Percentiles rank a stretch among this genome's conserved stretches.
Evolutionary conservation across 2,113 vertebrate genomes (phyloP).

Genomic region (Sylvicapra grimmia): DNA sequence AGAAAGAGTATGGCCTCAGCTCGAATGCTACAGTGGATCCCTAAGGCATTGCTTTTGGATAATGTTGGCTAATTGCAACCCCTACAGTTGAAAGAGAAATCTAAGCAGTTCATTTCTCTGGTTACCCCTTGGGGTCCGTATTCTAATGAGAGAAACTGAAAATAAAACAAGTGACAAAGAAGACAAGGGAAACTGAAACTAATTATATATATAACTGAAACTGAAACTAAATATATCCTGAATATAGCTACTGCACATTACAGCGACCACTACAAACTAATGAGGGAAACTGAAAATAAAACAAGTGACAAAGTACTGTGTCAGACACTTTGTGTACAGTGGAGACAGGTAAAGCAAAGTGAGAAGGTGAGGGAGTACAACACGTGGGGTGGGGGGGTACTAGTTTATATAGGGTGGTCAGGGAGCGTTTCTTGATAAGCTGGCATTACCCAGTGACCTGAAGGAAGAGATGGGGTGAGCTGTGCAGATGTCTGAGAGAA

Average conservation of each 20-base stretch:
- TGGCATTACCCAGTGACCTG: neutral
- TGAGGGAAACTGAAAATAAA: neutral
- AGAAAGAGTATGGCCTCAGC: neutral
- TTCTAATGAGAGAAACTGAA: neutral
- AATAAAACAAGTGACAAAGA: neutral
- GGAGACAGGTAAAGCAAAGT: neutral
- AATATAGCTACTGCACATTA: too few species aligned
- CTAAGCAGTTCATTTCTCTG: neutral
- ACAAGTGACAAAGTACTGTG: neutral
- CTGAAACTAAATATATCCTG: too few species aligned
- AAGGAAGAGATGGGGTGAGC: neutral
- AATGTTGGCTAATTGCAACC: neutral
- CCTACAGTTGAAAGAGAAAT: neutral
- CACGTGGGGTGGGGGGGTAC: neutral
- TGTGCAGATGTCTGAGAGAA: neutral
- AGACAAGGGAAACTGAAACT: neutral
- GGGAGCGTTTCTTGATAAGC: neutral
- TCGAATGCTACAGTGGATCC: neutral
- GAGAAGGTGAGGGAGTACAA: neutral
- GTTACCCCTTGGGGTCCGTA: neutral
- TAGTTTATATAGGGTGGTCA: neutral
- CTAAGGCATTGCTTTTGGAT: neutral
- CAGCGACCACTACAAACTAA: neutral
- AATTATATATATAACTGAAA: too few species aligned
- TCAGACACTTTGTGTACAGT: neutral